phyloP scores from a whole-genome alignment of 2,797 vertebrate genomes.

The Enteromius thamalakanensis region DNA sequence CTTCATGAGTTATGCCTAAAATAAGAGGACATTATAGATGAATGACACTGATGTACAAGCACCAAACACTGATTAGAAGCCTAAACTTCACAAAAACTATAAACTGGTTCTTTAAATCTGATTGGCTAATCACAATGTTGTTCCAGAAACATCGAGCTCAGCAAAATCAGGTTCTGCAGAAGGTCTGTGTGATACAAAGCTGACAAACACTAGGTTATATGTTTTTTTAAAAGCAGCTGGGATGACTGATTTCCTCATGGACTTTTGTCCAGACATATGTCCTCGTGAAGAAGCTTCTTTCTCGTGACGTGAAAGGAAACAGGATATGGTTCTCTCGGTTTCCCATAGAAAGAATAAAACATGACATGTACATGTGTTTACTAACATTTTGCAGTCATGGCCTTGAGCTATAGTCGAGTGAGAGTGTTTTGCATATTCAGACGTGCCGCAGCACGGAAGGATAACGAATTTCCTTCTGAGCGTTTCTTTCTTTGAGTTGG shows the following conservation, averaged over 20 bases:
- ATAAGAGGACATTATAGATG: too few relatives aligned
- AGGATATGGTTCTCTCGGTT: conserved; percentile 58
- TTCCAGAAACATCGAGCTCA: too few relatives aligned
- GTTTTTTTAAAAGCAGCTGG: too few relatives aligned
- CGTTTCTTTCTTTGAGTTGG: background rate
- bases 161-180: too few relatives aligned
- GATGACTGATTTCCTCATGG: background rate
- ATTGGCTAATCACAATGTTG: too few relatives aligned
- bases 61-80: too few relatives aligned
- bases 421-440: conserved; percentile 39
- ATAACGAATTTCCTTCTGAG: conserved; percentile 1
- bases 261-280: background rate
- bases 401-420: background rate
- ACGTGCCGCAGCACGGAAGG: background rate
- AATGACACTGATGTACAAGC: too few relatives aligned
- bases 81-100: too few relatives aligned
- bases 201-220: background rate
- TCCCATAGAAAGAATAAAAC: conserved; percentile 41
- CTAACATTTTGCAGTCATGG: background rate
- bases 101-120: too few relatives aligned
- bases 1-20: too few relatives aligned
- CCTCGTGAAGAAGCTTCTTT: background rate
- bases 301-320: conserved; percentile 43
- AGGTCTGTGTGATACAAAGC: background rate
- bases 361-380: conserved; percentile 15